Conservation (phyloP, 2,888 invertebrate species). For the Napeogenes sylphis region DNA sequence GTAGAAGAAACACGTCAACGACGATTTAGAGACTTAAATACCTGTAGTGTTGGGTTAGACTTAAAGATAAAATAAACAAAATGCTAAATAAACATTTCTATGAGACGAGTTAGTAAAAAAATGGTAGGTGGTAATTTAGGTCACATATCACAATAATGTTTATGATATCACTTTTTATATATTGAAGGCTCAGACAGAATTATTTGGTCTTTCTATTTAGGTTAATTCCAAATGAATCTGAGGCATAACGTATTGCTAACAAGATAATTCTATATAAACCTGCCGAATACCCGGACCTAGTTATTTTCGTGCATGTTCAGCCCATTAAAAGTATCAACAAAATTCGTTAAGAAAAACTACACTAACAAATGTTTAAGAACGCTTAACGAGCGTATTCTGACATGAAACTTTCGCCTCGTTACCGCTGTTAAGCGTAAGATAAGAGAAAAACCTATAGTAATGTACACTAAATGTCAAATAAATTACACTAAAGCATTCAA, state of each 20-base stretch:
- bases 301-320: conserved; percentile 14
- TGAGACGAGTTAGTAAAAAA: neutral
- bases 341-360: conserved; percentile 56
- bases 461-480: conserved; percentile 33
- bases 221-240: neutral
- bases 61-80: too few relatives aligned
- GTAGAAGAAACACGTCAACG: neutral
- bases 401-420: conserved; percentile 63
- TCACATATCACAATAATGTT: too few relatives aligned
- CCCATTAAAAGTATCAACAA: conserved; percentile 32
- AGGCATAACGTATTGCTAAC: neutral
- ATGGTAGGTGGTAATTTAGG: too few relatives aligned
- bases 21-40: neutral
- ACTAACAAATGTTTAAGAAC: conserved; percentile 50
- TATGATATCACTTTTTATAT: too few relatives aligned
- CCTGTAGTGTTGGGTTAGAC: neutral
- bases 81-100: too few relatives aligned
- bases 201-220: neutral
- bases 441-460: conserved; percentile 55
- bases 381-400: conserved; percentile 41
- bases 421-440: conserved; percentile 52
- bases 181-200: too few relatives aligned
- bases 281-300: conserved; percentile 1
- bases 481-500: neutral
- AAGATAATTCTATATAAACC: conserved; percentile 3